phyloP scores from a whole-genome alignment of 2,113 vertebrate species.

The Hippopotamus amphibius region DNA sequence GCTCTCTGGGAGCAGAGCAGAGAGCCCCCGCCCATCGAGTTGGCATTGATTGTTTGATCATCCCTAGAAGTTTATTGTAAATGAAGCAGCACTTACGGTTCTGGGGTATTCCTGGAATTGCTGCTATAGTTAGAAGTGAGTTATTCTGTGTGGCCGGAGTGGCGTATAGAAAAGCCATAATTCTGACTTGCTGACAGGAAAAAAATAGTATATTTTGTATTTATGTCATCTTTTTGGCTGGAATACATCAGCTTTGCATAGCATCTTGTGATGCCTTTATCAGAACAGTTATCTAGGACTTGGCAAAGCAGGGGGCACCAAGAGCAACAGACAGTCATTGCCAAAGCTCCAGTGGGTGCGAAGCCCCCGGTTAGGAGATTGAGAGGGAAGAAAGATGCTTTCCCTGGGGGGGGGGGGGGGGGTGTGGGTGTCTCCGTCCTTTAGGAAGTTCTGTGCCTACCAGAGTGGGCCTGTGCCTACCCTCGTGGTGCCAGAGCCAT shows the following conservation, averaged over 20 bases:
- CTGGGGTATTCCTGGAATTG: conserved; percentile 82
- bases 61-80: conserved; percentile 73
- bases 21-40: background rate
- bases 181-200: conserved; percentile 77
- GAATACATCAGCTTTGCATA: conserved; percentile 35
- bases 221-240: conserved; percentile 58
- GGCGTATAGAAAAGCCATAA: conserved; percentile 76
- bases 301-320: background rate
- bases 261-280: background rate
- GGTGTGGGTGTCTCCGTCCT: background rate
- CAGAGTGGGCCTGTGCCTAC: background rate
- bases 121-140: conserved; percentile 76
- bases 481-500: background rate
- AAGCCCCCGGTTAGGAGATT: background rate
- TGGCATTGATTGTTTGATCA: conserved; percentile 73
- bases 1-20: background rate
- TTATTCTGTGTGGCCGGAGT: conserved; percentile 71
- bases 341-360: background rate
- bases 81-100: conserved; percentile 66
- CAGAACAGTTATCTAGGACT: background rate
- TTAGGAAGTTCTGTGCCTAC: background rate
- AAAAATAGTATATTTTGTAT: conserved; percentile 66
- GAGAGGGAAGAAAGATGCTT: background rate
- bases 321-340: background rate
- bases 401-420: background rate